Base-by-base conservation (phyloP, 2,113 vertebrate genomes). In the Corydoras sp. region DNA sequence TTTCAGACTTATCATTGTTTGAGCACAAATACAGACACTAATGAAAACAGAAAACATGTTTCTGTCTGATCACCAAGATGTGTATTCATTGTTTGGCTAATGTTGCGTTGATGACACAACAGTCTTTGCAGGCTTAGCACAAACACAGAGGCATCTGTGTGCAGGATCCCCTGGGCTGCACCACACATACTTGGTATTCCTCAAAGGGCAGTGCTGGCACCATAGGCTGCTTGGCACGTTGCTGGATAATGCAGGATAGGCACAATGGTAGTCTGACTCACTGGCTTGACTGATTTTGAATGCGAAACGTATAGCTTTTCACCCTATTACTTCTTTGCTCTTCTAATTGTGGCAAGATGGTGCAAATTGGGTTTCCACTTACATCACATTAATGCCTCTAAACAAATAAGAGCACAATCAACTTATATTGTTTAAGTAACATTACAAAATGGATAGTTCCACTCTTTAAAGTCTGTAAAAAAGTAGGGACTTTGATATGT, bases 81-180 rank as follows among this genome's bases (percentile, higher is more conserved):
- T 49, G 69, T 29, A 58, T 10, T 32, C 65, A 68, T 65, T 55
- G 55, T 69, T 74, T 55, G 58, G 66, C 61, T 62, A 50, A 74
- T 48, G 56, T 65, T 69, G 66, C 49, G 18, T 56, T 50, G 54
- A 73, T 64, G 43, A 54, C 14, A 58, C 51, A 30, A 68, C n/a
- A 5, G 60, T 24, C 31, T 35, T 15, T 49, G 60, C 60, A 72
- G 65, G n/a, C 58, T 62, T 74, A 62, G 58, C 32, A 14, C 49
- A 77, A 77, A 71, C 74, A 71, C 69, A 66, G 63, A 76, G 63
- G 69, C 69, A 66, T 71, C 62, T 71, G 68, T 69, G 55, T 58
- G 49, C 68, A 61, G 48, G 12, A 62, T 68, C 35, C 71, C 71
- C 51, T 53, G 32, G 64, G 63, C 61, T 58, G 63, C 63, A 54